Conservation (phyloP, 1,140 invertebrate genomes). For the Antheraea mylitta region DNA sequence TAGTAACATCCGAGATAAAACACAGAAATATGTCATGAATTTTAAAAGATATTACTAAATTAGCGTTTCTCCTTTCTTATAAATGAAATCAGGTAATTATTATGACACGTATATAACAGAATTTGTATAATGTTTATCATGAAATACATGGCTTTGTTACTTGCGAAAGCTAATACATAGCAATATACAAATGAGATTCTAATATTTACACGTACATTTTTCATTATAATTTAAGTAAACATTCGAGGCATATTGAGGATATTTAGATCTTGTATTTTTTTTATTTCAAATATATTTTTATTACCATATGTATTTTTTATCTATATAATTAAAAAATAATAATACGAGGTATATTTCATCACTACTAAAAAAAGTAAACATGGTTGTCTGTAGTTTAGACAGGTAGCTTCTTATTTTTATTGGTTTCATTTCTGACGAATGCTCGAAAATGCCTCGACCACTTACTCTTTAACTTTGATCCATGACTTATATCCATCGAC, state of each 20-base stretch:
- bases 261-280: no score
- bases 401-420: no score
- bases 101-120: background rate
- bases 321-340: no score
- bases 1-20: conserved; percentile 1
- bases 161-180: background rate
- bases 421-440: no score
- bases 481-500: no score
- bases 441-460: no score
- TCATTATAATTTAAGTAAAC: background rate
- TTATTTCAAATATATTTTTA: no score
- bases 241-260: background rate
- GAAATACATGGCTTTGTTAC: background rate
- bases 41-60: background rate
- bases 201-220: background rate
- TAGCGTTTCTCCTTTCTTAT: background rate
- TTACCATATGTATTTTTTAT: no score
- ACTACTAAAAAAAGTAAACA: no score
- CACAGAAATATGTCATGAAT: background rate
- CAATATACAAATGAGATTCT: background rate
- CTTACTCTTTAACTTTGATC: no score
- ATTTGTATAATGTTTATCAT: background rate
- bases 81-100: background rate
- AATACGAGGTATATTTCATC: no score
- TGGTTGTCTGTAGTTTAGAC: no score